These are phyloP conservation scores for Shinisaurus crocodilurus DNA, from an alignment of 2,113 vertebrate genomes.

Conservation along the genomic window DNA sequence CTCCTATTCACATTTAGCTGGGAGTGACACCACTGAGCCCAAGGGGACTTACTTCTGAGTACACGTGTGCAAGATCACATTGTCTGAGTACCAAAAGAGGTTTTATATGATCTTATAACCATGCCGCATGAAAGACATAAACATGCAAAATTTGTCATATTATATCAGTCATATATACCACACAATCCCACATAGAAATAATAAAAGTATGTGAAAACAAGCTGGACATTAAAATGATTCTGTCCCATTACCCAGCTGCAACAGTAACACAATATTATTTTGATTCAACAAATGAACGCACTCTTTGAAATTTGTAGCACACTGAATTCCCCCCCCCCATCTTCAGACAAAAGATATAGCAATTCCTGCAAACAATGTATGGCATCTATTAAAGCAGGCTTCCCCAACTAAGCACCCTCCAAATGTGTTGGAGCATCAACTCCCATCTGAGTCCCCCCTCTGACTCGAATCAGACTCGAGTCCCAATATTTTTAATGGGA, in stretches of 20 bases:
- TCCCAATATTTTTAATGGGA: too few species aligned
- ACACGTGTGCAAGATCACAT: neutral
- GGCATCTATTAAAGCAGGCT: neutral
- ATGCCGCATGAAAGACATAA: slow-evolving; percentile 39
- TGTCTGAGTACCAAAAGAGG: neutral
- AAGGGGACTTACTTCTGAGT: neutral
- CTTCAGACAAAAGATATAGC: neutral
- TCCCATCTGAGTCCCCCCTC: neutral
- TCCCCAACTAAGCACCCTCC: too few species aligned
- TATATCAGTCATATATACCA: too few species aligned
- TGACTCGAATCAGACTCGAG: too few species aligned
- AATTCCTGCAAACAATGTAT: neutral
- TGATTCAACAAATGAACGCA: too few species aligned
- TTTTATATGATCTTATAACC: neutral
- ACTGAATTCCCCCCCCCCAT: neutral
- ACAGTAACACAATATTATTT: too few species aligned
- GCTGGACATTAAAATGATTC: too few species aligned
- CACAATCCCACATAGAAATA: too few species aligned
- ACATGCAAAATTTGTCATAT: neutral
- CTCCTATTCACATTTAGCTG: neutral
- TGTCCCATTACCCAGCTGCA: too few species aligned
- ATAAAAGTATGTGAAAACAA: too few species aligned
- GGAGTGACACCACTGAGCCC: neutral
- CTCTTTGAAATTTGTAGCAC: neutral
- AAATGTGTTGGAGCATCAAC: neutral